These are phyloP conservation scores for Chymomyza costata DNA, from an alignment of 1,140 invertebrate genomes.

Conservation along the genomic window DNA sequence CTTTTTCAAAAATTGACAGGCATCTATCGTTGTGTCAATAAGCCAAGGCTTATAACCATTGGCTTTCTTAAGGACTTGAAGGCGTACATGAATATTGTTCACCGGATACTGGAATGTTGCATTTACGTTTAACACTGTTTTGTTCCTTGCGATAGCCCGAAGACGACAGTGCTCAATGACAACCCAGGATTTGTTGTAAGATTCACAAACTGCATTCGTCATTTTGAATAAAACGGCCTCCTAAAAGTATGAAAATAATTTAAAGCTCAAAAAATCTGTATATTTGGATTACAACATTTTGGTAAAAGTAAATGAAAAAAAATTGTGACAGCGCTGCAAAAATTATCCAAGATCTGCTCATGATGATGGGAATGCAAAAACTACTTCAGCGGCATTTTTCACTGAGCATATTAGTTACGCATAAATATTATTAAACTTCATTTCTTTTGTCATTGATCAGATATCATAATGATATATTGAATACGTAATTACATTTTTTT, in stretches of 20 bases:
- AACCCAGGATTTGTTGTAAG: slow-evolving; percentile 11
- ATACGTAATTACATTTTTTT: no score
- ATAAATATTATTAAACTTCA: no score
- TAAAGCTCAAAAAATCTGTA: no score
- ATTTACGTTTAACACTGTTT: slow-evolving; percentile 10
- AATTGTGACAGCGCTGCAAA: no score
- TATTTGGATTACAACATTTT: no score
- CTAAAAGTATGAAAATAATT: slow-evolving; percentile 5
- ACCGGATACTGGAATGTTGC: slow-evolving; percentile 1
- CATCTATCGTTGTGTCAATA: slow-evolving; percentile 10
- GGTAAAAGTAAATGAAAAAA: no score
- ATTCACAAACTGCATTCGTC: slow-evolving; percentile 27
- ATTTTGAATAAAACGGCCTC: slow-evolving; percentile 8
- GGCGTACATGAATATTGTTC: background rate
- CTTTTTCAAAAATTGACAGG: slow-evolving; percentile 23
- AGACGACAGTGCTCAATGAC: slow-evolving; percentile 14
- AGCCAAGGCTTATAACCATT: slow-evolving; percentile 19
- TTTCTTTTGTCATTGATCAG: no score
- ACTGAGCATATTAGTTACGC: no score
- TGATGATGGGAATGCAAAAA: no score
- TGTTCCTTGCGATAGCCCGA: slow-evolving; percentile 10
- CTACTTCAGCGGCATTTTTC: no score
- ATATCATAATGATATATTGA: no score
- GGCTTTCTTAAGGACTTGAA: slow-evolving; percentile 5
- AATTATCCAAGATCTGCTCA: no score